Evolutionary conservation across 2,888 invertebrate species (phyloP).

Genomic region (Cacoxenus indagator): DNA sequence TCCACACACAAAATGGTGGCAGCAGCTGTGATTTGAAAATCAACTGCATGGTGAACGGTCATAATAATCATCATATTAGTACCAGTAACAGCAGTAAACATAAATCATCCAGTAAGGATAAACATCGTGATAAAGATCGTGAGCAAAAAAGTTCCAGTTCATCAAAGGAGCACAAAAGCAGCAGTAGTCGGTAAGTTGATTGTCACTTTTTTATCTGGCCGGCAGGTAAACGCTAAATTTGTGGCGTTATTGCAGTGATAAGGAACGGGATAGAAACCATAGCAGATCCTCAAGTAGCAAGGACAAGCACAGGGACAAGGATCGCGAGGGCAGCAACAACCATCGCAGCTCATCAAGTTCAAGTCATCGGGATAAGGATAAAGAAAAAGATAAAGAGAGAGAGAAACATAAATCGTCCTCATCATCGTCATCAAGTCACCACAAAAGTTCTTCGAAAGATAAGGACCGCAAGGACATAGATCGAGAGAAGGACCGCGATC

Average conservation of each 20-base stretch:
- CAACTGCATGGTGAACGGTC: constrained; percentile 87
- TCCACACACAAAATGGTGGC: constrained; percentile 64
- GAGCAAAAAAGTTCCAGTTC: constrained; percentile 72
- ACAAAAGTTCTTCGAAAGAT: constrained; percentile 66
- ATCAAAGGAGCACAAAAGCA: constrained; percentile 71
- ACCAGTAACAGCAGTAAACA: constrained; percentile 75
- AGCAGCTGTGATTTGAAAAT: constrained; percentile 70
- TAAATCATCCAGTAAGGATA: constrained; percentile 76
- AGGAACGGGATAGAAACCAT: constrained; percentile 68
- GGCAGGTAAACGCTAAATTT: not conserved
- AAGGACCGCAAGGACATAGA: constrained; percentile 70
- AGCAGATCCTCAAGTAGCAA: constrained; percentile 70
- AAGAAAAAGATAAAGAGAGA: too few species aligned
- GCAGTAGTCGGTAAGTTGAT: constrained; percentile 62
- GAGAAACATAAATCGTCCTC: constrained; percentile 67
- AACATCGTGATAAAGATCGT: constrained; percentile 72
- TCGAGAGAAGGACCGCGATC: constrained; percentile 67
- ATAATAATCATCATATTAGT: constrained; percentile 64
- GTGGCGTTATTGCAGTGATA: constrained; percentile 56
- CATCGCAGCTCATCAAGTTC: constrained; percentile 55
- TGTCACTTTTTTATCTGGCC: not conserved
- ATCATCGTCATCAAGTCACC: constrained; percentile 60
- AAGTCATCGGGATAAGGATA: constrained; percentile 69
- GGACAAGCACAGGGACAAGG: constrained; percentile 69
- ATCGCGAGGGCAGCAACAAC: constrained; percentile 60